Evolutionary conservation across 2,113 vertebrate species (phyloP).

Genomic region (Chloebia gouldiae): DNA sequence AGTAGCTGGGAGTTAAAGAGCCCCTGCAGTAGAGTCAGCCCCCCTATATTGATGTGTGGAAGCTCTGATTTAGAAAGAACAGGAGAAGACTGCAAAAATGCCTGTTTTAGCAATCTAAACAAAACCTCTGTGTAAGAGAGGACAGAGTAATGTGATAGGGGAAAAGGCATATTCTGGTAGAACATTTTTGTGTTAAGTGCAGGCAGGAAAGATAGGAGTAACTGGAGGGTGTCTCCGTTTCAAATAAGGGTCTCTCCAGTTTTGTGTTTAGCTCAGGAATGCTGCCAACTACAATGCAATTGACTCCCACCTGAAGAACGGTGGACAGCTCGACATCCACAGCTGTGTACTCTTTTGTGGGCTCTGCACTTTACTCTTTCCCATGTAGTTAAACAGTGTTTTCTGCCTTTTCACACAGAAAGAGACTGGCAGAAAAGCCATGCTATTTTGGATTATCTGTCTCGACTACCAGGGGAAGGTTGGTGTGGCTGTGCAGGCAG

Average conservation of each 20-base stretch:
- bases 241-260: too few relatives aligned
- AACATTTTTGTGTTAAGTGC: not conserved
- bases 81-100: not conserved
- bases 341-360: not conserved
- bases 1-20: not conserved
- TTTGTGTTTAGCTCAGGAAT: not conserved
- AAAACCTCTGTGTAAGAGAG: not conserved
- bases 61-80: not conserved
- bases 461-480: too few relatives aligned
- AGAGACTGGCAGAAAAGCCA: not conserved
- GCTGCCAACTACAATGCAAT: not conserved
- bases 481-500: not conserved
- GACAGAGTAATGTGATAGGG: not conserved
- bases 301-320: not conserved
- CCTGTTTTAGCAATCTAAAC: not conserved
- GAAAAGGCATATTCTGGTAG: not conserved
- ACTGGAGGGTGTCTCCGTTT: not conserved
- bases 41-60: not conserved
- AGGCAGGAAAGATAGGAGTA: not conserved
- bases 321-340: not conserved
- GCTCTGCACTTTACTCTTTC: not conserved
- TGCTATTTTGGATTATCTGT: not conserved
- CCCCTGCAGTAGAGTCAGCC: not conserved
- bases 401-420: not conserved
- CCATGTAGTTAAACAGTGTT: not conserved